Evolutionary conservation across 2,797 vertebrate genomes (phyloP), one percentile per base, ranked within the genome.

Genomic region (Neomorphus geoffroyi): DNA sequence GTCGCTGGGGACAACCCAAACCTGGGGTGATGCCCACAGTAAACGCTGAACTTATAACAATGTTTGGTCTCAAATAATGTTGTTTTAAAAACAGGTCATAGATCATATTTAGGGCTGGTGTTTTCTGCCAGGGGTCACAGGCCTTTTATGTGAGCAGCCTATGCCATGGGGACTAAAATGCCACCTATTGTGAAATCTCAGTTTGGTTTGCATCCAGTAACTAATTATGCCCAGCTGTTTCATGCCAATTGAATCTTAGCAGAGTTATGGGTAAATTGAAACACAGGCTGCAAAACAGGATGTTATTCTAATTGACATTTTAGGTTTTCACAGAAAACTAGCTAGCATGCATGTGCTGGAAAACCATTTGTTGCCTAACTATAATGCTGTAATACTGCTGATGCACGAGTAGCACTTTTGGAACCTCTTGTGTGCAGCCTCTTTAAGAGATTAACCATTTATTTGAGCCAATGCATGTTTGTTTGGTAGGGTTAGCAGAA

Each of bases 221-320:
- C 46, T 92, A 85, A 87, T 85, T 57, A 3, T 80, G 74, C 61
- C 94, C 95, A 95, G 91, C 86, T 95, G 88, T 92, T 95, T 82
- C 60, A 58, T 82, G 79, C 85, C 73, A 69, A 30, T 32, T 87
- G 86, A 90, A 56, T 95, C 69, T 91, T 69, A 78, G 73, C 33
- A 30, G 89, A 94, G 64, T 78, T 92, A 64, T 54, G 64, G 53
- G 61, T 89, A 81, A 80, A 56, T 5, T 65, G 53, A 92, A 93
- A 69, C 57, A 81, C 50, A 65, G 75, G 91, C 93, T 94, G 75
- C 69, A 69, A 86, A 92, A 65, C 60, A 58, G 80, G 87, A 88
- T 94, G 65, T 90, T 93, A 64, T 41, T 95, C 70, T 84, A 75
- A 90, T 70, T 70, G 79, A 85, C 78, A 80, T 27, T 72, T 87